Base-by-base conservation (phyloP, 2,888 invertebrate genomes). In the Diaprepes abbreviatus region DNA sequence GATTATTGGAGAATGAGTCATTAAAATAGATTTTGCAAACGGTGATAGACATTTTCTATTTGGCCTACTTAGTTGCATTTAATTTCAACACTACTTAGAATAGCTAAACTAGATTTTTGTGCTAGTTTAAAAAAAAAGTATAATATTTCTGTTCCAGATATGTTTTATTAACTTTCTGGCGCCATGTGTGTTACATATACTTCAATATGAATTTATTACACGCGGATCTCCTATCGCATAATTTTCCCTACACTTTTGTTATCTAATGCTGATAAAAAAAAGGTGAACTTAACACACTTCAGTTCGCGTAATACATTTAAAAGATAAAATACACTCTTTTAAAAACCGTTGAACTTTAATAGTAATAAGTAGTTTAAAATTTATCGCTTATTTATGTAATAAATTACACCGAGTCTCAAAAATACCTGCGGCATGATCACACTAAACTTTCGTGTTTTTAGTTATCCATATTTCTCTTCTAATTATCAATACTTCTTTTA, bases 61-160 rank as follows among this genome's bases (percentile, higher is more conserved):
- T 55, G 55, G 38, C 55, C 55, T 3, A 54, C 21, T 17, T 36
- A 3, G n/a, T 21, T 45, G 45, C 21, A 21, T 38, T 21, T 21
- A n/a, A 14, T 21, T 21, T 55, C 21, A 50, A 50, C 48, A 21
- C 21, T n/a, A n/a, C 16, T 24, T 24, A 5, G 14, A 5, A 12
- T n/a, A n/a, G n/a, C 28, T 36, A 14, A 55, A 55, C 55, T 21
- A 36, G 36, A 21, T 36, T 38, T n/a, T 38, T 21, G 55, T 14
- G 33, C 55, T 21, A 38, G 38, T 24, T 21, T 2, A 7, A 14
- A 55, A 55, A n/a, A n/a, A n/a, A n/a, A n/a, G n/a, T n/a, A n/a
- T 35, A 35, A 24, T 55, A 24, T 55, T 14, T 54, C n/a, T 36
- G 38, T 38, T 14, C 24, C 38, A 31, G 24, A n/a, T n/a, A n/a